Percentiles rank a stretch among this genome's conserved stretches.
Conservation (phyloP, 2,797 vertebrate species). For the Varecia variegata region DNA sequence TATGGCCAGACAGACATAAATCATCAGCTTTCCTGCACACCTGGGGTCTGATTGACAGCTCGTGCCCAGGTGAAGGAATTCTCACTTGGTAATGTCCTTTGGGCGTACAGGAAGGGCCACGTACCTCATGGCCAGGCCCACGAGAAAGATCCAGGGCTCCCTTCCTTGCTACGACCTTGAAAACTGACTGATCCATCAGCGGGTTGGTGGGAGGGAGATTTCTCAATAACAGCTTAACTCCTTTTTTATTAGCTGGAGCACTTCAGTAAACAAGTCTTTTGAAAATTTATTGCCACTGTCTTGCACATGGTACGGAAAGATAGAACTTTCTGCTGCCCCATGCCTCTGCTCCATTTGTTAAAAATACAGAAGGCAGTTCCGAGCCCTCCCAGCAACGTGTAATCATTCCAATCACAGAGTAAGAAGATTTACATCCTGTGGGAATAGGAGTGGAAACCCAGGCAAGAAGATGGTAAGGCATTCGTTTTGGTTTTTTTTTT, state of each 20-base stretch:
- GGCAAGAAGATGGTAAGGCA: fast-evolving
- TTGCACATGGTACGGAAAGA: slow-evolving; percentile 44
- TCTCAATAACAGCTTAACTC: slow-evolving; percentile 68
- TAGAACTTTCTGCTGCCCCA: neutral
- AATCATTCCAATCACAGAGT: neutral
- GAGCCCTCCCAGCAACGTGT: neutral
- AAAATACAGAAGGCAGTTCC: neutral
- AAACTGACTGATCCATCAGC: slow-evolving; percentile 57
- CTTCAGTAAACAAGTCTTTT: slow-evolving; percentile 64
- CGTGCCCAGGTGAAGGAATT: neutral
- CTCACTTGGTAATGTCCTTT: slow-evolving; percentile 61
- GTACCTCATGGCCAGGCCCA: slow-evolving; percentile 46
- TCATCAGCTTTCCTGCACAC: neutral
- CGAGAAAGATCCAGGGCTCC: neutral
- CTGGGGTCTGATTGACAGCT: slow-evolving; percentile 65
- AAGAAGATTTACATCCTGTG: neutral
- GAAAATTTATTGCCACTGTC: slow-evolving; percentile 47
- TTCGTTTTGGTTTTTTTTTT: neutral
- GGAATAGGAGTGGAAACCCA: neutral
- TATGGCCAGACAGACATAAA: neutral
- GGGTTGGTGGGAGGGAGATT: slow-evolving; percentile 49
- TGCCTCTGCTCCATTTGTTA: neutral
- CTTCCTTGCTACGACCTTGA: slow-evolving; percentile 68
- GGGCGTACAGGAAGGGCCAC: slow-evolving; percentile 48
- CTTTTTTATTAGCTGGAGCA: slow-evolving; percentile 43